A percentile compares a stretch with the other conserved stretches of the same genome.
phyloP scores from a whole-genome alignment of 2,113 vertebrate genomes.

The Fregata magnificens region DNA sequence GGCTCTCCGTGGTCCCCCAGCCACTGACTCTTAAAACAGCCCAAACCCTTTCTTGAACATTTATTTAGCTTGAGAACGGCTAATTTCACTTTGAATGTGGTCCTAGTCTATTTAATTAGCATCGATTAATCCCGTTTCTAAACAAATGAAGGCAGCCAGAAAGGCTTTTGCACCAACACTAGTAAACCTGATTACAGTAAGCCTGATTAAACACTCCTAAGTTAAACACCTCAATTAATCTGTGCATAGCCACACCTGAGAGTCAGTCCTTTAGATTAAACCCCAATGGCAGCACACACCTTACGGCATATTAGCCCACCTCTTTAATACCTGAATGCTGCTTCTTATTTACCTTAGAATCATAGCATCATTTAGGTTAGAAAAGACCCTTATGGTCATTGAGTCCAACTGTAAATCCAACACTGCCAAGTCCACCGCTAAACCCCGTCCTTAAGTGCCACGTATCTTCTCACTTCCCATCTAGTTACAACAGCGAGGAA shows the following conservation, averaged over 20 bases:
- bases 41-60: background rate
- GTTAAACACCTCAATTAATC: background rate
- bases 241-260: background rate
- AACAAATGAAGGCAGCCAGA: background rate
- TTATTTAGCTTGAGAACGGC: background rate
- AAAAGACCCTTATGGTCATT: background rate
- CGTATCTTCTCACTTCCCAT: background rate
- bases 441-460: background rate
- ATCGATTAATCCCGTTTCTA: fast-evolving
- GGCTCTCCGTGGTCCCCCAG: background rate
- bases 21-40: background rate
- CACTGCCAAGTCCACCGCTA: background rate
- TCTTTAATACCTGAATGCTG: background rate
- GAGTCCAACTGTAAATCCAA: background rate
- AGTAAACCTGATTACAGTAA: background rate
- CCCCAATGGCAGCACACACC: fast-evolving
- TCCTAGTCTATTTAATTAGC: background rate
- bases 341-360: background rate
- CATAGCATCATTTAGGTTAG: background rate
- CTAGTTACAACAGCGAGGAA: background rate
- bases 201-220: background rate
- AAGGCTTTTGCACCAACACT: background rate
- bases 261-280: background rate
- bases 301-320: background rate
- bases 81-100: background rate